Percentiles rank a stretch among this genome's conserved stretches.
Conservation (phyloP, 2,888 invertebrate genomes). For the Aspidiotus destructor region DNA sequence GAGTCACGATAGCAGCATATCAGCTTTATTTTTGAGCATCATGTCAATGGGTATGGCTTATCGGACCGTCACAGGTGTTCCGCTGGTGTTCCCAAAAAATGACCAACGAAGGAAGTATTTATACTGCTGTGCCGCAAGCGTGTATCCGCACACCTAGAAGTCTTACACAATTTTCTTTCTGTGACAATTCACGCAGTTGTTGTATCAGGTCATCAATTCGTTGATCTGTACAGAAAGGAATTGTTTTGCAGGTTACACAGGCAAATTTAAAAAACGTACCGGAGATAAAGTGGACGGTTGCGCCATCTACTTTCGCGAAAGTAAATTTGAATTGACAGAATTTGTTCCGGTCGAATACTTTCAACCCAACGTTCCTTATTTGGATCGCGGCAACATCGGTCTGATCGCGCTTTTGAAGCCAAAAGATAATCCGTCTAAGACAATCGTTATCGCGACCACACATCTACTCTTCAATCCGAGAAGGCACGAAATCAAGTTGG, state of each 20-base stretch:
- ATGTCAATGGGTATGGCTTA: too few relatives aligned
- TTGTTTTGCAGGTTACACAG: conserved; percentile 53
- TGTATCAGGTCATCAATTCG: too few relatives aligned
- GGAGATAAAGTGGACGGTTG: conserved; percentile 76
- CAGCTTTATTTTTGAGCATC: too few relatives aligned
- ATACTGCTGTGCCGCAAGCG: too few relatives aligned
- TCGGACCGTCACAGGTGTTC: too few relatives aligned
- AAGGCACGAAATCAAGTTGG: conserved; percentile 78
- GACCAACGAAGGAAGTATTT: too few relatives aligned
- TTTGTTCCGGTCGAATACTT: conserved; percentile 61
- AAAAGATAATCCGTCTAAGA: conserved; percentile 43
- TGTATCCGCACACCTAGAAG: too few relatives aligned
- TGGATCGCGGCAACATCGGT: conserved; percentile 78
- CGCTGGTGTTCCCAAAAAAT: too few relatives aligned
- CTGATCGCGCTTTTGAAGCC: conserved; percentile 64
- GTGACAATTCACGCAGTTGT: too few relatives aligned
- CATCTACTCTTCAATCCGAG: conserved; percentile 88
- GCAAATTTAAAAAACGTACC: conserved; percentile 74
- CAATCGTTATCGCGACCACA: conserved; percentile 75
- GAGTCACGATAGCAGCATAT: too few relatives aligned
- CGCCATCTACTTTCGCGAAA: conserved; percentile 68
- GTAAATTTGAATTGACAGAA: conserved; percentile 57
- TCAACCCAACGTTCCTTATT: conserved; percentile 36
- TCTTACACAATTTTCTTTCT: too few relatives aligned
- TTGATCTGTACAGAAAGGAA: too few relatives aligned